Evolutionary conservation across 1,140 invertebrate species (phyloP).

Genomic region (Lasaia peninsularis): DNA sequence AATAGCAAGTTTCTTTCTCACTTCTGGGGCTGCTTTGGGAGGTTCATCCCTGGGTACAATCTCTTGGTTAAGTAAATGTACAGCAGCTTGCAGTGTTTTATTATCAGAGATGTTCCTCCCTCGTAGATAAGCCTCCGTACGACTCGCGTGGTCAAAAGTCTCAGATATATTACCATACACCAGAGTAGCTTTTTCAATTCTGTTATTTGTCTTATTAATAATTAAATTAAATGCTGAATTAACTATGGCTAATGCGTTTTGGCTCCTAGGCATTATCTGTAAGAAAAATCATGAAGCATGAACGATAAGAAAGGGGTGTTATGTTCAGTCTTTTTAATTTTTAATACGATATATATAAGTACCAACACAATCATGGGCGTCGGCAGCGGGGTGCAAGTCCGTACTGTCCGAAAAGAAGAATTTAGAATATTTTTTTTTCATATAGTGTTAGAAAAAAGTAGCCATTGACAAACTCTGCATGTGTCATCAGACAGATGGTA

Average conservation of each 20-base stretch:
- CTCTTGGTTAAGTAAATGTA: slow-evolving; percentile 79
- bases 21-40: slow-evolving; percentile 81
- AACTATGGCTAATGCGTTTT: slow-evolving; percentile 90
- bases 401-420: no score
- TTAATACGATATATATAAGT: no score
- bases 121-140: slow-evolving; percentile 82
- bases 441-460: no score
- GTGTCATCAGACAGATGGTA: no score
- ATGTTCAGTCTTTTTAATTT: background rate
- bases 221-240: slow-evolving; percentile 88
- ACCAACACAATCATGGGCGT: no score
- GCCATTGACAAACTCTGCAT: no score
- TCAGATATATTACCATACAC: slow-evolving; percentile 85
- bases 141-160: slow-evolving; percentile 83
- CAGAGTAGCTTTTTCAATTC: slow-evolving; percentile 45
- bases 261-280: slow-evolving; percentile 87
- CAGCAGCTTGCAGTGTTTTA: slow-evolving; percentile 74
- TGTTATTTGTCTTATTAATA: slow-evolving; percentile 65
- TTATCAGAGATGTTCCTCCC: slow-evolving; percentile 78
- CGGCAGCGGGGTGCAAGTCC: no score
- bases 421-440: no score
- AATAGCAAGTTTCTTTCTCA: slow-evolving; percentile 81
- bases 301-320: no score
- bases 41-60: slow-evolving; percentile 80
- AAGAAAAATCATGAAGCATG: slow-evolving; percentile 9